These are phyloP conservation scores for Presbytis comata DNA, from an alignment of 2,797 vertebrate species.

Conservation along the genomic window DNA sequence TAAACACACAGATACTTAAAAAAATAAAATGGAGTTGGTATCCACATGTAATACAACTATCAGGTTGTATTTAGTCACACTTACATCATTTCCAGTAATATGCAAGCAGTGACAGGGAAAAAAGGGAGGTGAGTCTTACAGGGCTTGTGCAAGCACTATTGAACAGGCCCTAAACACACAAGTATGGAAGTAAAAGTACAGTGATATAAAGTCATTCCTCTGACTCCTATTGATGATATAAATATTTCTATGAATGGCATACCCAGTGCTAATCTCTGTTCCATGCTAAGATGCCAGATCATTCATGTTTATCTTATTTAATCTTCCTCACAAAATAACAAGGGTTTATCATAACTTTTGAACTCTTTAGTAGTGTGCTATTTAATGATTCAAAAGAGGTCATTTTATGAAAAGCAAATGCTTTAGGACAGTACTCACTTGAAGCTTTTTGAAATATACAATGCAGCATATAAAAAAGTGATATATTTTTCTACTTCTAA, in stretches of 20 bases:
- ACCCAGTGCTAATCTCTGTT: not conserved
- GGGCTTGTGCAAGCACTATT: not conserved
- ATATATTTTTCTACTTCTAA: not conserved
- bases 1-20: not conserved
- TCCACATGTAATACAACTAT: not conserved
- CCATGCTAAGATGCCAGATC: not conserved
- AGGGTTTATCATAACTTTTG: not conserved
- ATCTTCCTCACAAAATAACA: constrained; percentile 1
- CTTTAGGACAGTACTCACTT: not conserved
- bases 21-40: not conserved
- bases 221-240: not conserved
- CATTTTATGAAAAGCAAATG: not conserved
- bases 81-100: not conserved
- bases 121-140: not conserved
- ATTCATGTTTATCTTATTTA: not conserved
- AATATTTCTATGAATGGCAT: not conserved
- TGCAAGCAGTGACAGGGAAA: not conserved
- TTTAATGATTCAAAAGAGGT: constrained; percentile 12
- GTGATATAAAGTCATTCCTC: not conserved
- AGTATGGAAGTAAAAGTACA: not conserved
- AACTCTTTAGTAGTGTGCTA: not conserved
- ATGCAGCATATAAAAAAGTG: not conserved
- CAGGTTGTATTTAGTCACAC: not conserved
- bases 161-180: not conserved
- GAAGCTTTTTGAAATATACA: constrained; percentile 9